Evolutionary conservation across 2,888 invertebrate species (phyloP).

Genomic region (Caenorhabditis zanzibari): DNA sequence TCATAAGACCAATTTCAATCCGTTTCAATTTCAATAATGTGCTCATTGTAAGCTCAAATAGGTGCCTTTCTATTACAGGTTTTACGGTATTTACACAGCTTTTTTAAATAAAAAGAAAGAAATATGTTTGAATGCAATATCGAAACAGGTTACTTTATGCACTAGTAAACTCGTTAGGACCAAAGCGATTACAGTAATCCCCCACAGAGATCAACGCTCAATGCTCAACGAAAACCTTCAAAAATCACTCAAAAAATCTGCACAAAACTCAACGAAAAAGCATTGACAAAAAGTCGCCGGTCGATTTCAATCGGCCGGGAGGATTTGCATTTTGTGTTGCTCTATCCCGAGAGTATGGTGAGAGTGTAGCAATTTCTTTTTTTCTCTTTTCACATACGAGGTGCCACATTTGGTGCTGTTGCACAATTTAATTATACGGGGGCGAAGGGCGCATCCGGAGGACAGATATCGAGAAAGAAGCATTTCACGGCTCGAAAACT

Average conservation of each 20-base stretch:
- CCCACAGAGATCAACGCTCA: no score
- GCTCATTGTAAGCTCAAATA: no score
- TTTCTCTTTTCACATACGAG: conserved; percentile 40
- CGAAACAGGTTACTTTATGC: no score
- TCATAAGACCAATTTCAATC: no score
- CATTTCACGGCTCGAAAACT: conserved; percentile 55
- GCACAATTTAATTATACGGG: conserved; percentile 68
- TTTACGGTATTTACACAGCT: no score
- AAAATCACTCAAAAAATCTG: neutral
- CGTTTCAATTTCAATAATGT: no score
- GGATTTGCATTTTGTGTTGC: conserved; percentile 22
- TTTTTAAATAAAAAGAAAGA: no score
- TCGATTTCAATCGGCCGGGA: conserved; percentile 24
- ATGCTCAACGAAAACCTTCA: neutral
- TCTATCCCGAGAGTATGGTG: neutral
- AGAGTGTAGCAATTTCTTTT: conserved; percentile 38
- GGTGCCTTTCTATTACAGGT: no score
- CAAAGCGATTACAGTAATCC: no score
- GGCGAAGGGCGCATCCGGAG: conserved; percentile 61
- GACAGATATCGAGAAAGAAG: conserved; percentile 44
- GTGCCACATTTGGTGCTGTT: conserved; percentile 68
- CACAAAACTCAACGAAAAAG: neutral
- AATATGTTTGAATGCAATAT: no score
- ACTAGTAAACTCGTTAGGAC: no score
- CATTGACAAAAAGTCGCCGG: conserved; percentile 17